Evolutionary conservation across 2,113 vertebrate species (phyloP).

Genomic region (Tragelaphus strepsiceros): DNA sequence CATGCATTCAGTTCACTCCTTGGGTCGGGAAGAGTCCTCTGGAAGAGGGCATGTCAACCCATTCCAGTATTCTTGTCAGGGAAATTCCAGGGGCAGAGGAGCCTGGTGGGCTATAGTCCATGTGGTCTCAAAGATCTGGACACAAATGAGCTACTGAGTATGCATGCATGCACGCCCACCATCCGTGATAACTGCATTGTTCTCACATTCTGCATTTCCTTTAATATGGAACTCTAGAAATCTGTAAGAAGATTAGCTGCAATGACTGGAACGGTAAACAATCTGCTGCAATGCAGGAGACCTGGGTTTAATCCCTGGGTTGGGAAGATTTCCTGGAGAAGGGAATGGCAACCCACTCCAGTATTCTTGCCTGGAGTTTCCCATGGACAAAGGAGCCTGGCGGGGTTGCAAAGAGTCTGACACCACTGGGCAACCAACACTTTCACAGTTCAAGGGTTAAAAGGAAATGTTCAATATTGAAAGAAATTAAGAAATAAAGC

Average conservation of each 20-base stretch:
- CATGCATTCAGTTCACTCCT: background rate
- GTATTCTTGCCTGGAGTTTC: background rate
- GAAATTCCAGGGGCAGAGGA: background rate
- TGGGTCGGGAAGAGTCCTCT: background rate
- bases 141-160: background rate
- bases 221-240: background rate
- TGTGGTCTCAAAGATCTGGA: background rate
- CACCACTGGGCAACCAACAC: background rate
- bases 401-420: fast-evolving
- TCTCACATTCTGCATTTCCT: background rate
- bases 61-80: background rate
- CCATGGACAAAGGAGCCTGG: background rate
- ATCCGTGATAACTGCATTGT: background rate
- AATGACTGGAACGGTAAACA: background rate
- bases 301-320: background rate
- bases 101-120: background rate
- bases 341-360: background rate
- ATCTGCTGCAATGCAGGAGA: background rate
- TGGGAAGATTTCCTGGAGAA: background rate
- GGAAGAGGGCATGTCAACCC: background rate
- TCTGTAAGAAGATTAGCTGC: background rate
- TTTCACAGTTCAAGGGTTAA: background rate
- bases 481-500: background rate
- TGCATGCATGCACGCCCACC: background rate
- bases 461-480: background rate